Evolutionary conservation across 2,113 vertebrate species (phyloP), one percentile per base, ranked within the genome.

Genomic region (Pelobates fuscus): DNA sequence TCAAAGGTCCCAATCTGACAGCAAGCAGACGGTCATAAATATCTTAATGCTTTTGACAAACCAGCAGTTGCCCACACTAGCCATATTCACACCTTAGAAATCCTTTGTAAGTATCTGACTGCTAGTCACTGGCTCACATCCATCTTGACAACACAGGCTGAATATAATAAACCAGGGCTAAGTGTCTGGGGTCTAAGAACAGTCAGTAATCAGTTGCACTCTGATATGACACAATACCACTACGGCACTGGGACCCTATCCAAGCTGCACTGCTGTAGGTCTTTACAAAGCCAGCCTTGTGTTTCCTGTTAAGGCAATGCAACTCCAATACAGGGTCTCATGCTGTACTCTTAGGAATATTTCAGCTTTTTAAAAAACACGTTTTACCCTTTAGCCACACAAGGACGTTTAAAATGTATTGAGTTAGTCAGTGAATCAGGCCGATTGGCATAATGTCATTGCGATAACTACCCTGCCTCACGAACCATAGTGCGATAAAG

Each of bases 181-280:
- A 87, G 82, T 84, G 85, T 82, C 78, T 78, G 85, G 81, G 84
- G 83, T 83, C 84, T 82, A 80, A 82, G 81, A 81, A 84, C 85
- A 86, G 86, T 81, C 71, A 81, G 86, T 81, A 88, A 86, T 86
- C 83, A 81, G 79, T 82, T 83, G 84, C 86, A 88, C 87, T 89
- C 83, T 89, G 85, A 85, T 88, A 82, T 83, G 83, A 89, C 85
- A 87, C 85, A 84, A 85, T 82, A 85, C 88, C 90, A 86, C 81
- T 84, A 86, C 84, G 84, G 81, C 79, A 82, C 82, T 81, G 82
- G 86, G 82, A 81, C 84, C 81, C 83, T 83, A 80, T 88, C 86
- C 84, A 90, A 83, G 82, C 83, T 73, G 83, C 86, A 79, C 78
- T 87, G 88, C 90, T 91, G 87, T 91, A 91, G 88, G 90, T 90